Base-by-base conservation (phyloP, 1,140 invertebrate species). In the Penaeus chinensis region DNA sequence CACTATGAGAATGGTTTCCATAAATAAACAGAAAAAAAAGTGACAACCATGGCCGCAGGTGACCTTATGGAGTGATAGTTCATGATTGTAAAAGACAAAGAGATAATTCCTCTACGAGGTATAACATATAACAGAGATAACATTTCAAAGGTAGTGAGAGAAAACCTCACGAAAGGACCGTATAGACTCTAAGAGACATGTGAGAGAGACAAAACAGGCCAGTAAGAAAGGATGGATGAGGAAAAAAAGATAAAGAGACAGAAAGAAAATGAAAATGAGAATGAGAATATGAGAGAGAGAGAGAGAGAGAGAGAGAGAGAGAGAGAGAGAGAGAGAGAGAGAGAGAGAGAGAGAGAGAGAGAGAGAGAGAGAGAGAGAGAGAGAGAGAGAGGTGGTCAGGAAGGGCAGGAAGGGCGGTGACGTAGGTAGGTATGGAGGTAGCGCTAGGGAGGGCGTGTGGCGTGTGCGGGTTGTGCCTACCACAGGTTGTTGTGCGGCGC, bases 381-480 rank as follows among this genome's bases (percentile, higher is more conserved):
- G 65, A 66, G 65, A 66, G 65, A 66, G 65, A 66, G 65, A 66
- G 11, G 24, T 22, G 24, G 24, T 66, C 20, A n/a, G 32, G 37
- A 22, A 77, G 65, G 71, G 86, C 91, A 81, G 92, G 82, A 91
- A 79, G 90, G 77, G 65, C 91, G 82, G 91, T 92, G 90, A 90
- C 63, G 79, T n/a, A 20, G 61, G 82, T 24, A 54, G 63, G 37
- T 47, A 60, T 62, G 86, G 78, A n/a, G 85, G 66, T 81, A 63
- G 80, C 37, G 60, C 42, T 47, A 76, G n/a, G 84, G 13, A 20
- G 84, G 84, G 20, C 20, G 83, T 74, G 82, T 83, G 82, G 91
- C 94, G 93, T 94, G 76, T 84, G 87, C 74, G 85, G 54, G 62
- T 61, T 94, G 95, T 95, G 95, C 96, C 96, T 96, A 97, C 96